Conservation (phyloP, 2,888 invertebrate species). For the Strigamia transsilvanica region DNA sequence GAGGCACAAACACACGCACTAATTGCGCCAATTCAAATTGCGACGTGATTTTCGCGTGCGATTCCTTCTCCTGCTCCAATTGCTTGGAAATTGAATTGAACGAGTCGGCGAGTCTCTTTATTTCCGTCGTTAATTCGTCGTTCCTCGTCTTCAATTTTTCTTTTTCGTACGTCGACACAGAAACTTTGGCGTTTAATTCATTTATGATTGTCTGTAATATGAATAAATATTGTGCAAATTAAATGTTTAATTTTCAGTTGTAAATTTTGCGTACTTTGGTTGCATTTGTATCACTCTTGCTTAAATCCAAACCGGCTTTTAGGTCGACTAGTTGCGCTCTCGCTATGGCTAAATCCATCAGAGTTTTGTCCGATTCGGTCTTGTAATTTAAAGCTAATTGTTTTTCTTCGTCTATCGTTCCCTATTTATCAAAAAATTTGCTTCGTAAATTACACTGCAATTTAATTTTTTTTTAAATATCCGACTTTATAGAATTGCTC, state of each 20-base stretch:
- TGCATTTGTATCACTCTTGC: neutral
- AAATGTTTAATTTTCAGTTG: too few relatives aligned
- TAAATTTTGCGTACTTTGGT: neutral
- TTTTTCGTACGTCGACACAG: neutral
- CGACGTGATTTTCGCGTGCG: constrained; percentile 54
- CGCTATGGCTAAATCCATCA: constrained; percentile 12
- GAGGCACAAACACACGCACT: neutral
- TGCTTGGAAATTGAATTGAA: constrained; percentile 51
- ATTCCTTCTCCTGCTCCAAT: constrained; percentile 53
- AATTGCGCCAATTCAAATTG: constrained; percentile 53
- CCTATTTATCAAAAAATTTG: neutral
- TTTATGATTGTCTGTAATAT: neutral
- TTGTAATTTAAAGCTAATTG: neutral
- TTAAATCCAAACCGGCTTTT: constrained; percentile 7
- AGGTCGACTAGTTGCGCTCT: neutral
- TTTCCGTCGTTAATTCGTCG: constrained; percentile 46
- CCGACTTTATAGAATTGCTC: neutral
- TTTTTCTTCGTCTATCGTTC: neutral
- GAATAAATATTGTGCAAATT: neutral
- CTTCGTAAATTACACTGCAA: neutral
- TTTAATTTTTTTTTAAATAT: neutral
- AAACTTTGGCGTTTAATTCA: constrained; percentile 9
- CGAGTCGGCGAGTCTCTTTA: constrained; percentile 52
- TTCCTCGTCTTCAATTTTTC: neutral
- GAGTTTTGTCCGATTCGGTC: constrained; percentile 5